Percentiles rank a stretch among this genome's conserved stretches.
Evolutionary conservation across 2,797 vertebrate genomes (phyloP).

Genomic region (Hylomyscus alleni): DNA sequence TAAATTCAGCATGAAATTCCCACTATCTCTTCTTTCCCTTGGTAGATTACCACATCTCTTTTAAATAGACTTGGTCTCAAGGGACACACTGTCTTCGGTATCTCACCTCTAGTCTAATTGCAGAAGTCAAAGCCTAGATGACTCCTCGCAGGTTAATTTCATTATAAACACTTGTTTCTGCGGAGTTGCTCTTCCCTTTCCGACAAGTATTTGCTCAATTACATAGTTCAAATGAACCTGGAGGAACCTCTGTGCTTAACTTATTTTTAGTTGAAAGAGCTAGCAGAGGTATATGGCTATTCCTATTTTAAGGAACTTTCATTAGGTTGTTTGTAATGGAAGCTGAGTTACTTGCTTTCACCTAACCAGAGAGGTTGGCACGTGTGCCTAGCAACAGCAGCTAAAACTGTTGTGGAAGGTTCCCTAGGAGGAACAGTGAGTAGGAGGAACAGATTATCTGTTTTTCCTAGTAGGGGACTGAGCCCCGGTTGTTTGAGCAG

Average conservation of each 20-base stretch:
- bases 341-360: constrained; percentile 63
- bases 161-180: constrained; percentile 67
- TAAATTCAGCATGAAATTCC: constrained; percentile 49
- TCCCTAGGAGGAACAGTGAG: constrained; percentile 81
- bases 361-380: constrained; percentile 77
- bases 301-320: constrained; percentile 50
- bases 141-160: constrained; percentile 47
- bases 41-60: constrained; percentile 61
- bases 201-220: constrained; percentile 57
- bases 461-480: constrained; percentile 63
- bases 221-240: constrained; percentile 48
- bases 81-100: constrained; percentile 23
- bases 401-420: constrained; percentile 81
- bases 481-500: constrained; percentile 20
- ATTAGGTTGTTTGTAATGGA: constrained; percentile 62
- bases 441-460: constrained; percentile 64
- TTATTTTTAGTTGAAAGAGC: constrained; percentile 47
- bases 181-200: constrained; percentile 20
- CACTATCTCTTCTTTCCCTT: neutral
- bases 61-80: constrained; percentile 57
- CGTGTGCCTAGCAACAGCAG: constrained; percentile 80
- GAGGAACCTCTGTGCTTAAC: constrained; percentile 19
- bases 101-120: constrained; percentile 6
- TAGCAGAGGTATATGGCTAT: constrained; percentile 7
- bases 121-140: constrained; percentile 48